Percentiles rank a stretch among this genome's conserved stretches.
Evolutionary conservation across 2,888 invertebrate genomes (phyloP).

Genomic region (Limnephilus auricula): DNA sequence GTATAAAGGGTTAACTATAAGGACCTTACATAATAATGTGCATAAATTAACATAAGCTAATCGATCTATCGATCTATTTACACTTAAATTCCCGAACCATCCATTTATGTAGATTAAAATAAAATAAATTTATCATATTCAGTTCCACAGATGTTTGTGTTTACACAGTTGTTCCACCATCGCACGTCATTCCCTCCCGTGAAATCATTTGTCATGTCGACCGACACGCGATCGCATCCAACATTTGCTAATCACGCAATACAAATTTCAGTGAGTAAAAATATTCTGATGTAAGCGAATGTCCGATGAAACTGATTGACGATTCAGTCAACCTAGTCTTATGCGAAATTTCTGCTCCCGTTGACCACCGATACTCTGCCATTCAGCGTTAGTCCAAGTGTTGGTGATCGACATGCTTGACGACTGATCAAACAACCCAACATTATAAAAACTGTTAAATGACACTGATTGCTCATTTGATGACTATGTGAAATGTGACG

Average conservation of each 20-base stretch:
- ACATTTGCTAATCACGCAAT: background rate
- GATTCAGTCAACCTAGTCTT: too few relatives aligned
- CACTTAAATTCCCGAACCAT: background rate
- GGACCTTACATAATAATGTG: background rate
- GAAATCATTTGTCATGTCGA: background rate
- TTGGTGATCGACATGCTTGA: background rate
- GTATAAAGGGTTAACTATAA: background rate
- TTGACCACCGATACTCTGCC: background rate
- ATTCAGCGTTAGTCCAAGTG: background rate
- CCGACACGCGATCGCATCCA: background rate
- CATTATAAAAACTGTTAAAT: too few relatives aligned
- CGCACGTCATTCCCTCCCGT: background rate
- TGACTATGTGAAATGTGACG: too few relatives aligned
- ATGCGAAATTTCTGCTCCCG: background rate
- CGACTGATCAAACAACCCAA: too few relatives aligned
- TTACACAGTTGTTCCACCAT: background rate
- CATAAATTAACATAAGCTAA: background rate
- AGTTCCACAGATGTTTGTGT: background rate
- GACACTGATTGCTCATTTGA: too few relatives aligned
- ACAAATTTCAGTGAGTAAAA: background rate
- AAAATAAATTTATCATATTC: background rate
- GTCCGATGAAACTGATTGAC: background rate
- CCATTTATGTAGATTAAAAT: background rate
- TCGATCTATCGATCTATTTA: background rate
- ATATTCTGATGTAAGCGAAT: background rate